phyloP scores from a whole-genome alignment of 1,140 invertebrate genomes.

The Leptopilina boulardi region DNA sequence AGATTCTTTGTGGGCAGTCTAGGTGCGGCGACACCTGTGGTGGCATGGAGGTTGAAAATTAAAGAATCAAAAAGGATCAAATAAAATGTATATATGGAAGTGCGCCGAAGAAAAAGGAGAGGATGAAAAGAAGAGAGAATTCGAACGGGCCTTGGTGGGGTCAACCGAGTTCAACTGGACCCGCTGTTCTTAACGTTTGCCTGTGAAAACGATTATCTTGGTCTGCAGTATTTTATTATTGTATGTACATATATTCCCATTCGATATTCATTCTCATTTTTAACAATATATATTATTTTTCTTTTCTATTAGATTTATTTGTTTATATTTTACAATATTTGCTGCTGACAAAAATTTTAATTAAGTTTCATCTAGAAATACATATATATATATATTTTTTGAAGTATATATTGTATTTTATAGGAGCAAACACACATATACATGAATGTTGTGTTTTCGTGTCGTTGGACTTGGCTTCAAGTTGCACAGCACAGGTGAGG shows the following conservation, averaged over 20 bases:
- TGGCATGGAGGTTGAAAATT: conserved; percentile 52
- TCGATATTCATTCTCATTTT: background rate
- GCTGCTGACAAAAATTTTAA: too few species aligned
- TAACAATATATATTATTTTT: background rate
- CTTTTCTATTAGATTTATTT: too few species aligned
- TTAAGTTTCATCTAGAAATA: too few species aligned
- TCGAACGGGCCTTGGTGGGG: conserved; percentile 58
- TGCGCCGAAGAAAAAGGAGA: conserved; percentile 31
- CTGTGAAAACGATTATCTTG: conserved; percentile 47
- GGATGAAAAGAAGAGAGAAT: conserved; percentile 44
- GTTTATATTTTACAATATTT: too few species aligned
- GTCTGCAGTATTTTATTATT: conserved; percentile 36
- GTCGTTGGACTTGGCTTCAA: background rate
- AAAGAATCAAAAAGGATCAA: conserved; percentile 58
- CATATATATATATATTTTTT: too few species aligned
- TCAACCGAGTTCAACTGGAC: conserved; percentile 66
- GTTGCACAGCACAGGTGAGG: conserved; percentile 58
- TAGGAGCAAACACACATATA: background rate
- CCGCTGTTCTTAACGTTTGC: conserved; percentile 43
- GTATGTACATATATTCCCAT: conserved; percentile 41
- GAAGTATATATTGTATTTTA: too few species aligned
- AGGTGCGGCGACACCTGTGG: conserved; percentile 63
- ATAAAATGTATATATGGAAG: conserved; percentile 44
- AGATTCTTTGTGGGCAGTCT: conserved; percentile 64
- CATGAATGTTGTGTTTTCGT: conserved; percentile 21